These are phyloP conservation scores for human DNA, from an alignment of 2,113 vertebrate species.

Conservation along the genomic window GRCh38 chr13:76429501-76430000, in stretches of 20 bases:
- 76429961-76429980: neutral
- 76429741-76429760: neutral
- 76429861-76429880: neutral
- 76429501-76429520: neutral
- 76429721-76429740: neutral
- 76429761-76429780: neutral
- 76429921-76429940: neutral
- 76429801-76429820: neutral
- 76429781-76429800: neutral
- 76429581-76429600: neutral
- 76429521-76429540: neutral
- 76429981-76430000: neutral
- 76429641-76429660: neutral
- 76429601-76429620: neutral
- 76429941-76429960: conserved; percentile 3
- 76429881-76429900: neutral
- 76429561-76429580: neutral
- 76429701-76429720: neutral
- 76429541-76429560: neutral
- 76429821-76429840: neutral
- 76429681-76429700: neutral
- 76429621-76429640: neutral
- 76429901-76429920: neutral
- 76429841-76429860: neutral
- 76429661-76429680: neutral